Base-by-base conservation (phyloP, 2,113 vertebrate genomes). In the Scalopus aquaticus region DNA sequence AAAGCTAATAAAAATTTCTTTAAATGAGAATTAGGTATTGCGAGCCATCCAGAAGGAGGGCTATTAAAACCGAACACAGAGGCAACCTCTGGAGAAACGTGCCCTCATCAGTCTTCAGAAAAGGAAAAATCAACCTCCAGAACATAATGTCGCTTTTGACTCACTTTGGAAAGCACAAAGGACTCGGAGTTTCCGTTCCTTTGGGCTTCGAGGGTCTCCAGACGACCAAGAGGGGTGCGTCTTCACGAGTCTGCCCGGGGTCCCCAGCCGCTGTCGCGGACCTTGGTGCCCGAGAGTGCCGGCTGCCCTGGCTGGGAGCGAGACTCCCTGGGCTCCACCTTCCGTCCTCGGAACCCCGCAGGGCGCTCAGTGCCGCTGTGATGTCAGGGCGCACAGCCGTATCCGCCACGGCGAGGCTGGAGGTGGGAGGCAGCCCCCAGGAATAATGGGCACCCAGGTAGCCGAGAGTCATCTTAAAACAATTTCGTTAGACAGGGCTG, bases 361-460 rank as follows among this genome's bases (percentile, higher is more conserved):
- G n/a, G n/a, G n/a, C n/a, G n/a, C n/a, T n/a, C n/a, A n/a, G n/a
- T n/a, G n/a, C n/a, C n/a, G n/a, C n/a, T n/a, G n/a, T n/a, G n/a
- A n/a, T n/a, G n/a, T n/a, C n/a, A n/a, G n/a, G n/a, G n/a, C n/a
- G n/a, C n/a, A 97, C 96, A 97, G 90, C 62, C 97, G 42, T 96
- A 98, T 98, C 97, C 76, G 97, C 98, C 90, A 97, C 96, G 9
- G 79, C 96, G 96, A 98, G 17, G 79, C 95, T 97, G 90, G 98
- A 97, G 80, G 90, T 94, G 96, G 49, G 81, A 97, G 98, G 97
- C 69, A 97, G 88, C 67, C 95, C 96, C 96, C 97, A 98, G 88
- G 97, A 97, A 97, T 97, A 98, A 97, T 96, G 93, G 97, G 64
- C 93, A 97, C 89, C 91, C 85, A 96, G 81, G 97, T 97, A 96